These are phyloP conservation scores for Coccyzus lansbergi DNA, from an alignment of 2,797 vertebrate species.

Conservation along the genomic window DNA sequence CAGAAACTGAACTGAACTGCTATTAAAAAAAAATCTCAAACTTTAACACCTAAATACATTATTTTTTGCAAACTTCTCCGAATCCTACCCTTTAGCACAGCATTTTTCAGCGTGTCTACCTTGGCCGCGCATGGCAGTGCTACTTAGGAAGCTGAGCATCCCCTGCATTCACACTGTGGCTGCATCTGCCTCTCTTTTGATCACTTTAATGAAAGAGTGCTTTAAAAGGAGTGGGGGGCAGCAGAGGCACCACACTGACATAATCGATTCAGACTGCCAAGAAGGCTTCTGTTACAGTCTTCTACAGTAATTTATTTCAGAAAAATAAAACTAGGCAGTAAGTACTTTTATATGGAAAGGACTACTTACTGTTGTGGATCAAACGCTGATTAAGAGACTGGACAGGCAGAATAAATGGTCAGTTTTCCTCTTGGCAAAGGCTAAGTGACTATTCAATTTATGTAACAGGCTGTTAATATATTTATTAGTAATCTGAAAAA, in stretches of 20 bases:
- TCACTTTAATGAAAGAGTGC: slow-evolving; percentile 33
- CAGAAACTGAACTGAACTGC: background rate
- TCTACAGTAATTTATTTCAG: background rate
- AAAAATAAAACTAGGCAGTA: background rate
- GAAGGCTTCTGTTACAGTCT: slow-evolving; percentile 13
- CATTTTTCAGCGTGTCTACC: background rate
- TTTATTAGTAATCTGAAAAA: slow-evolving; percentile 47
- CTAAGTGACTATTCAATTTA: background rate
- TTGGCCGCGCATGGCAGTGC: background rate
- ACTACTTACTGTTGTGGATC: background rate
- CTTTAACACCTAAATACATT: background rate
- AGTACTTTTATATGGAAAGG: background rate
- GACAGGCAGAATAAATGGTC: slow-evolving; percentile 8
- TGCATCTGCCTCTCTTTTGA: slow-evolving; percentile 56
- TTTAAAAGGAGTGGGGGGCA: background rate
- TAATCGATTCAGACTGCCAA: slow-evolving; percentile 30
- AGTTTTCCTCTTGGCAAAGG: slow-evolving; percentile 27
- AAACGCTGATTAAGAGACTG: slow-evolving; percentile 10
- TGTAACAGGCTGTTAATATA: background rate
- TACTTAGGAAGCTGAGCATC: background rate
- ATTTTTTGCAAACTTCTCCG: background rate
- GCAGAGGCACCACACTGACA: slow-evolving; percentile 29
- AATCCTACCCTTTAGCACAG: background rate
- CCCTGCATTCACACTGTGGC: slow-evolving; percentile 44
- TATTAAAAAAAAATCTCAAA: background rate